Base-by-base conservation (phyloP, 2,113 vertebrate genomes). In the Carollia perspicillata region DNA sequence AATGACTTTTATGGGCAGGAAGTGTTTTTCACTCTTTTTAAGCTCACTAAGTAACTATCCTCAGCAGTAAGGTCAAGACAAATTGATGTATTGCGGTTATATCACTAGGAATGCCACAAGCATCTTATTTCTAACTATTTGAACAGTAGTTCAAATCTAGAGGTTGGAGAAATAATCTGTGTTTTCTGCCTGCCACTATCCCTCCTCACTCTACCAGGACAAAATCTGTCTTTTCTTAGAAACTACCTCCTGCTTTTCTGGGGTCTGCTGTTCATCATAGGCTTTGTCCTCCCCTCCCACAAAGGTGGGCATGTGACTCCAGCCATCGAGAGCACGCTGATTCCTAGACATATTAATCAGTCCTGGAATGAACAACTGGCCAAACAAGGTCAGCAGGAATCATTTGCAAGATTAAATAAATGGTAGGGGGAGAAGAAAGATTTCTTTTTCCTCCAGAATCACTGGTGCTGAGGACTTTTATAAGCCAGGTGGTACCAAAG, bases 71-170 rank as follows among this genome's bases (percentile, higher is more conserved):
- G 33, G 11, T 92, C 63, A 37, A 79, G 42, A 55, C 26, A 87
- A 75, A 69, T 18, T n/a, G 10, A 79, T 63, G 35, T 60, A 33
- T 33, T 26, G 23, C 16, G 9, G 28, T 58, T 85, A 74, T 20
- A 47, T 83, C 69, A 51, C 23, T 35, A 72, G 18, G 12, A 65
- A 16, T 30, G 8, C 28, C 51, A 53, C 42, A 30, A 49, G 71
- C 14, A 63, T 44, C 72, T 51, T 60, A 37, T 94, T 90, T 93
- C 49, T 72, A 55, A n/a, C n/a, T n/a, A n/a, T n/a, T n/a, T n/a
- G n/a, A n/a, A 85, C 13, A n/a, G 26, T 42, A 49, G 35, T 66
- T 84, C 18, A 49, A 66, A 44, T 42, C 40, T 4, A 89, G 28
- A 60, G 51, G 7, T 60, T 47, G 53, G 5, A 60, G 26, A 88